Evolutionary conservation across 2,797 vertebrate species (phyloP).

Genomic region (Tiaroga cobitis): DNA sequence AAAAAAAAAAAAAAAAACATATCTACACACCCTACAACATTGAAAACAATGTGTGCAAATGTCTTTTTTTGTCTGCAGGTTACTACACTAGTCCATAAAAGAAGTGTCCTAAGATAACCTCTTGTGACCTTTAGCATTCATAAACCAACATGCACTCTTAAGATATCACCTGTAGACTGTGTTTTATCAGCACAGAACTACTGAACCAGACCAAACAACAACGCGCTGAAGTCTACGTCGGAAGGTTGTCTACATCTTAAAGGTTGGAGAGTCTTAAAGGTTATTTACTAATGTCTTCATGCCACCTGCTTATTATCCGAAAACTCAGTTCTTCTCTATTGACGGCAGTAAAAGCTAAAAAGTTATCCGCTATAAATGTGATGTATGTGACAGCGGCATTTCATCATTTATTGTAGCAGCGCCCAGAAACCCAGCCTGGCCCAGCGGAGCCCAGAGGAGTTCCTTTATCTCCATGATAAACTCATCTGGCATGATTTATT

Average conservation of each 20-base stretch:
- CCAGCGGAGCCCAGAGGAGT: constrained; percentile 80
- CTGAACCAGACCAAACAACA: constrained; percentile 73
- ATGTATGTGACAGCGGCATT: constrained; percentile 82
- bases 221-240: constrained; percentile 60
- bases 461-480: constrained; percentile 85
- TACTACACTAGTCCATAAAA: constrained; percentile 67
- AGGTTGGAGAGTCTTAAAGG: background rate
- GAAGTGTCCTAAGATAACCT: constrained; percentile 70
- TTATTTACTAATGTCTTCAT: constrained; percentile 60
- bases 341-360: constrained; percentile 75
- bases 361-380: constrained; percentile 79
- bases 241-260: constrained; percentile 16
- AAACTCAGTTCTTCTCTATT: constrained; percentile 71
- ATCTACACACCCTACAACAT: background rate
- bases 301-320: constrained; percentile 68
- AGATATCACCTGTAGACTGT: constrained; percentile 73
- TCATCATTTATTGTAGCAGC: constrained; percentile 81
- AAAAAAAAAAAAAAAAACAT: background rate
- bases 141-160: constrained; percentile 63
- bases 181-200: constrained; percentile 73
- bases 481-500: constrained; percentile 89
- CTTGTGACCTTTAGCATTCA: constrained; percentile 71
- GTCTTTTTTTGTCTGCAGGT: constrained; percentile 49
- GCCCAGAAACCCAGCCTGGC: constrained; percentile 80
- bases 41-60: background rate